Conservation (phyloP, 2,113 vertebrate species). For the Hydrochoerus hydrochaeris region DNA sequence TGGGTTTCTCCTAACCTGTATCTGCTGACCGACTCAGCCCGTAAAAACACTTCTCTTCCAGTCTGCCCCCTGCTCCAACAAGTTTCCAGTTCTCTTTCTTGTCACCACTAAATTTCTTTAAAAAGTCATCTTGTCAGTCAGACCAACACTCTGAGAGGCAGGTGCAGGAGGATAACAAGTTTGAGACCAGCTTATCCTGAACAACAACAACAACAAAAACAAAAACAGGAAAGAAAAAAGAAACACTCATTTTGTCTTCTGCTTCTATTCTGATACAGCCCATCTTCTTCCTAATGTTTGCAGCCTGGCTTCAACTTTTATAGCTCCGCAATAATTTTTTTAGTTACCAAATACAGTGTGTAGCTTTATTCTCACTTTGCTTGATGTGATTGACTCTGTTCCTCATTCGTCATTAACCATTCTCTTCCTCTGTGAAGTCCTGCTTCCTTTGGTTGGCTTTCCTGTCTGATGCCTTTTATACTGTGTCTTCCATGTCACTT, state of each 20-base stretch:
- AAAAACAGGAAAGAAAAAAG: no score
- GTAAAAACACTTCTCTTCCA: not conserved
- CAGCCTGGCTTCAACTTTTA: not conserved
- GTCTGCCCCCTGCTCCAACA: not conserved
- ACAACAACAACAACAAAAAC: not conserved
- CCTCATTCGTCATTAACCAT: not conserved
- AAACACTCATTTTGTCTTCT: not conserved
- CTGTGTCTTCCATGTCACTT: not conserved
- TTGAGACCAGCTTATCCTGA: not conserved
- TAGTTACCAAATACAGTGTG: not conserved
- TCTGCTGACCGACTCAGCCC: not conserved
- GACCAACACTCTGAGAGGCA: not conserved
- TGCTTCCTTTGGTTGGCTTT: not conserved
- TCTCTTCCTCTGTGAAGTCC: not conserved
- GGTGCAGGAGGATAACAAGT: not conserved
- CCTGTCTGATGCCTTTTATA: not conserved
- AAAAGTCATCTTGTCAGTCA: not conserved
- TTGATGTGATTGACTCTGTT: not conserved
- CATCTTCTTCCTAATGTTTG: not conserved
- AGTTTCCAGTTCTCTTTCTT: not conserved
- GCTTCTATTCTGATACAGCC: not conserved
- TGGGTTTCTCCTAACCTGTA: not conserved
- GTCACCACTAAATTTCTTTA: not conserved
- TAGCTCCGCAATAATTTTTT: not conserved
- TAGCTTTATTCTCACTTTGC: not conserved